phyloP scores from a whole-genome alignment of 1,140 invertebrate genomes.

The Pectinophora gossypiella region DNA sequence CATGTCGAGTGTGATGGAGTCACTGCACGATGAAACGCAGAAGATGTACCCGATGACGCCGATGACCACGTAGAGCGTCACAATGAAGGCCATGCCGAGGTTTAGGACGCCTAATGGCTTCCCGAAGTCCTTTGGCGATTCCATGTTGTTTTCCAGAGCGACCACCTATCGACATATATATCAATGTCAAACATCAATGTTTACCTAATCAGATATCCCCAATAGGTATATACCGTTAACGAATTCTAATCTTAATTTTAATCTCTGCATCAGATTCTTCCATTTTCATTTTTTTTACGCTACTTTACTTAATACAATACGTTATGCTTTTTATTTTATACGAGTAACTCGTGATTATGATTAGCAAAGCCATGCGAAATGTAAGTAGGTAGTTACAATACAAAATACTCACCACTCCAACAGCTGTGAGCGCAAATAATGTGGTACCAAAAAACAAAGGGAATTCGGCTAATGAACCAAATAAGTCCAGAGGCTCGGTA shows the following conservation, averaged over 20 bases:
- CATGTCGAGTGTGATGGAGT: constrained; percentile 85
- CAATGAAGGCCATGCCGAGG: constrained; percentile 85
- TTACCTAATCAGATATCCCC: too few relatives aligned
- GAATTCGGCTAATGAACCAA: constrained; percentile 76
- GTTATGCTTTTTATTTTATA: too few relatives aligned
- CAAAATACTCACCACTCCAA: constrained; percentile 83
- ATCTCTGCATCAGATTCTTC: not conserved
- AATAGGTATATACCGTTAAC: too few relatives aligned
- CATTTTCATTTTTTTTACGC: not conserved
- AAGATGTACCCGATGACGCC: constrained; percentile 90
- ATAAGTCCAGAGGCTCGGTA: constrained; percentile 74
- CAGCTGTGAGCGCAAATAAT: constrained; percentile 92
- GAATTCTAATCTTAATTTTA: too few relatives aligned
- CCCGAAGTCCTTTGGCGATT: constrained; percentile 83
- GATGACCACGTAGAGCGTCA: constrained; percentile 82
- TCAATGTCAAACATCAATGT: too few relatives aligned
- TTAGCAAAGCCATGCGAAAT: too few relatives aligned
- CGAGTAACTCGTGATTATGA: too few relatives aligned
- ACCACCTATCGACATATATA: constrained; percentile 84
- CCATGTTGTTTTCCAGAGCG: constrained; percentile 92
- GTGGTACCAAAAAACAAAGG: constrained; percentile 91
- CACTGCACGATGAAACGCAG: constrained; percentile 80
- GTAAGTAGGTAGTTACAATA: too few relatives aligned
- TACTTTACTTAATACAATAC: too few relatives aligned
- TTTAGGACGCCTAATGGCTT: constrained; percentile 86